Conservation (phyloP, 2,113 vertebrate species). For the Malurus melanocephalus region DNA sequence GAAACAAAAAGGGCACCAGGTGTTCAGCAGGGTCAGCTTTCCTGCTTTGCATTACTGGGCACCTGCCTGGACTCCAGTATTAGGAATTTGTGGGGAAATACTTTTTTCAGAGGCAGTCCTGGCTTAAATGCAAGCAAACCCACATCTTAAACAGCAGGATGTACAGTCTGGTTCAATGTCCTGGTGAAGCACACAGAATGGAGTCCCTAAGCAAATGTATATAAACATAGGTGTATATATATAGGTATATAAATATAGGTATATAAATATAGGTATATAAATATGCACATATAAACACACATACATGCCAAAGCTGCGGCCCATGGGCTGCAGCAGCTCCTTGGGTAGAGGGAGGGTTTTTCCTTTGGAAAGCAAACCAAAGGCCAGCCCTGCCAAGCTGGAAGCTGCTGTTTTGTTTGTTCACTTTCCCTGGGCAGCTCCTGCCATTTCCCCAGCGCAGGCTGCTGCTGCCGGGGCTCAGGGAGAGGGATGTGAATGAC, state of each 20-base stretch:
- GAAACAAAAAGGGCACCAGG: not conserved
- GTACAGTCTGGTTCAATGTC: accelerated
- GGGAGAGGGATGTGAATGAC: not conserved
- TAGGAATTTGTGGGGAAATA: accelerated
- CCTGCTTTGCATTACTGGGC: not conserved
- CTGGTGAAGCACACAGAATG: not conserved
- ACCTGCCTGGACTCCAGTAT: not conserved
- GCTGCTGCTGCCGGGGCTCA: not conserved
- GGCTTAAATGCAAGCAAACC: not conserved
- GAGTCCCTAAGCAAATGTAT: not conserved
- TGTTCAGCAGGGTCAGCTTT: not conserved
- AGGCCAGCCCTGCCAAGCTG: not conserved
- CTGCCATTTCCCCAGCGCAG: accelerated
- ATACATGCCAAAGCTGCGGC: not conserved
- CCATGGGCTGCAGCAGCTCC: not conserved
- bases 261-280: not conserved
- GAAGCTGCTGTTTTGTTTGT: not conserved
- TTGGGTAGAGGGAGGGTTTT: not conserved
- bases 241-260: not conserved
- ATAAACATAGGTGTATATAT: not conserved
- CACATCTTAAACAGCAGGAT: not conserved
- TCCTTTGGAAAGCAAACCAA: not conserved
- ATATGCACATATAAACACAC: not conserved
- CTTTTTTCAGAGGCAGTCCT: not conserved
- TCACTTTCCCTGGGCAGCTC: not conserved